phyloP scores from a whole-genome alignment of 1,140 invertebrate genomes.

The Aleiodes sp. region DNA sequence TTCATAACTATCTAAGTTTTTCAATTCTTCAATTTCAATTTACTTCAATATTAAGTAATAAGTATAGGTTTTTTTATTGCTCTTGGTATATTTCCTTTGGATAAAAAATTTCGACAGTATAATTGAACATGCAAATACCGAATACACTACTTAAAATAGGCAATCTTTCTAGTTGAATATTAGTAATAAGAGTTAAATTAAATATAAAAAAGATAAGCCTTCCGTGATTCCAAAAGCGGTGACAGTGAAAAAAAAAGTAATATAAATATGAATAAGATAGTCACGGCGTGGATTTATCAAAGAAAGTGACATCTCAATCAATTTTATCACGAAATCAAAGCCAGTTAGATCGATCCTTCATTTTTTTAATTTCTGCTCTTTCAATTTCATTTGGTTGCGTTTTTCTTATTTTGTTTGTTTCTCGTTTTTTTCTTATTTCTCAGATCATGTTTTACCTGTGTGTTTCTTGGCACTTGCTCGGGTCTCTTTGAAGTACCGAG shows the following conservation, averaged over 20 bases:
- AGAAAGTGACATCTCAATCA: background rate
- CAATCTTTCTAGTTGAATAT: slow-evolving; percentile 28
- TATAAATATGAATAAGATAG: background rate
- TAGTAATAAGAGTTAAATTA: background rate
- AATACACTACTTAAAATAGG: slow-evolving; percentile 35
- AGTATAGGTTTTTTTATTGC: too few species aligned
- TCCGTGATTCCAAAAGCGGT: slow-evolving; percentile 35
- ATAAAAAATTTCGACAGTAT: background rate
- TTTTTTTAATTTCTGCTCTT: slow-evolving; percentile 24
- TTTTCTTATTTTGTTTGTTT: slow-evolving; percentile 28
- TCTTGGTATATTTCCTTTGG: too few species aligned
- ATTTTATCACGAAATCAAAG: background rate
- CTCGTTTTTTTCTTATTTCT: slow-evolving; percentile 26
- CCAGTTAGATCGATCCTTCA: background rate
- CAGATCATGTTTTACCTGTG: slow-evolving; percentile 59
- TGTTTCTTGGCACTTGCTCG: slow-evolving; percentile 60
- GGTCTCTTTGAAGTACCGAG: slow-evolving; percentile 57
- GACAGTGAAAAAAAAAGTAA: slow-evolving; percentile 24
- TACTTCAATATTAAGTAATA: too few species aligned
- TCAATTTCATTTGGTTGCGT: too few species aligned
- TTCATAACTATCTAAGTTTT: too few species aligned
- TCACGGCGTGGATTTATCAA: background rate
- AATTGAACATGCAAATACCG: slow-evolving; percentile 35
- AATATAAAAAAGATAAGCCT: slow-evolving; percentile 25
- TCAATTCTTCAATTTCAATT: too few species aligned